phyloP scores from a whole-genome alignment of 1,140 invertebrate species.

The Apis cerana region DNA sequence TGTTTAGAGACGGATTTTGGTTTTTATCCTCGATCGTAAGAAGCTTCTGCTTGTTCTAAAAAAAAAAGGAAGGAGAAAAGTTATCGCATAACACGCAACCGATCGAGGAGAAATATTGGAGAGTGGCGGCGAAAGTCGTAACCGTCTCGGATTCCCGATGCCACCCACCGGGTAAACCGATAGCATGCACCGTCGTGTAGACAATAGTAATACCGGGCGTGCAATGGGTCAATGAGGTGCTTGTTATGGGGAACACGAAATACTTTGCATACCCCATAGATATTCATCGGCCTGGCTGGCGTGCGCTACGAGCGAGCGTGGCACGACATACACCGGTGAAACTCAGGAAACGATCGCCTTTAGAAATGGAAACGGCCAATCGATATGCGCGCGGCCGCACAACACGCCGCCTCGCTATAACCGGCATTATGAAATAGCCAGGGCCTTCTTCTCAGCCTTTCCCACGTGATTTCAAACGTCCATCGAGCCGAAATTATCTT shows the following conservation, averaged over 20 bases:
- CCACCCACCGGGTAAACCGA: constrained; percentile 75
- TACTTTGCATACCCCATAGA: constrained; percentile 79
- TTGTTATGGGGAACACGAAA: constrained; percentile 80
- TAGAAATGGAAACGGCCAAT: constrained; percentile 48
- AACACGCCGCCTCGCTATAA: constrained; percentile 19
- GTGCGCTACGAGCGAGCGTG: constrained; percentile 28
- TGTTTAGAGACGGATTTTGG: no score
- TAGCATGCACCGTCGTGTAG: constrained; percentile 68
- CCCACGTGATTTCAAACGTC: constrained; percentile 7
- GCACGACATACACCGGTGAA: constrained; percentile 35
- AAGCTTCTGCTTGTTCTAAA: not conserved
- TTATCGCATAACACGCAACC: constrained; percentile 5
- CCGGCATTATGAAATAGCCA: constrained; percentile 28
- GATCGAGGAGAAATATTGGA: constrained; percentile 31
- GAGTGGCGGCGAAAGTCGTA: constrained; percentile 50
- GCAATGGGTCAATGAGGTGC: constrained; percentile 80
- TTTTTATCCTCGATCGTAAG: no score
- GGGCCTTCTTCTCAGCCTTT: not conserved
- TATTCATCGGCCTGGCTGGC: constrained; percentile 74
- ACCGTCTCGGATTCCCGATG: constrained; percentile 68
- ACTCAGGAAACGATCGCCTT: constrained; percentile 50
- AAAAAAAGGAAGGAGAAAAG: not conserved
- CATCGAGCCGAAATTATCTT: not conserved
- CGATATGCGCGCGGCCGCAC: constrained; percentile 19
- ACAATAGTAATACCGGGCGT: constrained; percentile 67